phyloP scores from a whole-genome alignment of 1,140 invertebrate species.

The Trachelipus rathkii region DNA sequence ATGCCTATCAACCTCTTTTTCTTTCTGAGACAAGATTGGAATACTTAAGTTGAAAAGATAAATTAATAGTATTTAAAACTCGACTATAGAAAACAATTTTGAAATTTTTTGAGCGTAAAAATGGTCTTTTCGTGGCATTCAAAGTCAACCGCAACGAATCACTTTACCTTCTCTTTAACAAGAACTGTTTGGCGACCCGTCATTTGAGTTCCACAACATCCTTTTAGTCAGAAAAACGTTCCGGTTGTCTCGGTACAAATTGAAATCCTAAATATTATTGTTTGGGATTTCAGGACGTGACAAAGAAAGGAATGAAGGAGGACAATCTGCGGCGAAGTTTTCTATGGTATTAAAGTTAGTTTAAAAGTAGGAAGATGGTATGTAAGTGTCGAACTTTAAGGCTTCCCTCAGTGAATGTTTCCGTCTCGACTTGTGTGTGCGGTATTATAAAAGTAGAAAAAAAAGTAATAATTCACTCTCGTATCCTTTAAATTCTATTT shows the following conservation, averaged over 20 bases:
- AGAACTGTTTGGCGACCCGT: not conserved
- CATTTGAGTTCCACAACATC: not conserved
- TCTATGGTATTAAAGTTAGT: not conserved
- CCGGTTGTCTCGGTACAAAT: conserved; percentile 1
- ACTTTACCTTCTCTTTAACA: not conserved
- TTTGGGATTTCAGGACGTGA: not conserved
- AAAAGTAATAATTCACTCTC: conserved; percentile 6
- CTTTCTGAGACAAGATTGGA: not conserved
- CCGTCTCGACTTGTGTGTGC: not conserved
- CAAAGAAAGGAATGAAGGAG: not conserved
- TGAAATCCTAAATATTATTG: conserved; percentile 1
- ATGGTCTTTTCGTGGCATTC: not conserved
- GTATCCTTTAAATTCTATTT: not conserved
- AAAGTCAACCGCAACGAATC: not conserved
- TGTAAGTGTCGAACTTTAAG: not conserved
- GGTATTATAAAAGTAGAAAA: not conserved
- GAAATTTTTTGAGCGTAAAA: not conserved
- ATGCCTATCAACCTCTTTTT: not conserved
- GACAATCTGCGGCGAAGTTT: not conserved
- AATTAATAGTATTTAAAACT: not conserved
- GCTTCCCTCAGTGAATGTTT: not conserved
- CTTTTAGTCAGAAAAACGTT: not conserved
- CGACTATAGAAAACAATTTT: not conserved
- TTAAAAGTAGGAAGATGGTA: not conserved
- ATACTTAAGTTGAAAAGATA: not conserved